Evolutionary conservation across 2,888 invertebrate genomes (phyloP), one percentile per base, ranked within the genome.

Genomic region (Erebia aethiops): DNA sequence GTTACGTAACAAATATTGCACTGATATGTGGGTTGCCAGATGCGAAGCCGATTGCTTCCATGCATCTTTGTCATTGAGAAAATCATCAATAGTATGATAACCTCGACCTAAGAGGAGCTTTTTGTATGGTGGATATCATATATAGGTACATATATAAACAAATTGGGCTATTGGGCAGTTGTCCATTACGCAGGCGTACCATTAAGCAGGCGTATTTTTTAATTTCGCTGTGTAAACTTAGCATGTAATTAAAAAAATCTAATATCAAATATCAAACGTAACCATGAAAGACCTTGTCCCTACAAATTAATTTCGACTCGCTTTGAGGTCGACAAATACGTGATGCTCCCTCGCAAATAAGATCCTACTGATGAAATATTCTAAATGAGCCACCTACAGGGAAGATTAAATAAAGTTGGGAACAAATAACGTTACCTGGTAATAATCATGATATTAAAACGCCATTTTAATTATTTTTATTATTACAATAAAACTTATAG

Each of bases 311-410:
- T 61, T 61, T 18, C 13, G 61, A 11, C 43, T 43, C 61, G 10
- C 61, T 61, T 43, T 61, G 61, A 61, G 61, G 43, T 61, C 46
- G 61, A 61, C 61, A 61, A 61, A 61, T 61, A 61, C 43, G 43
- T 18, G 16, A 8, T 16, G 11, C 41, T 46, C 13, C 61, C 43
- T 46, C 43, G 18, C 18, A 61, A 61, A 61, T 61, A 61, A 43
- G 43, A 46, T 61, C 5, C 43, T 13, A 35, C 16, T 58, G 43
- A 61, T 43, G 61, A 61, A 61, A 61, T 16, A 46, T 61, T 61
- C 43, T 54, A 18, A 54, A 18, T 54, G 10, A 54, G 54, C 54
- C 43, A 46, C 18, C 61, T 16, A 16, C 18, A 43, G 43, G 41
- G 9, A 7, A 61, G 16, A 61, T 46, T 61, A 18, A 61, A 43